Percentiles rank a stretch among this genome's conserved stretches.
Evolutionary conservation across 2,113 vertebrate species (phyloP).

Genomic region (Halichoerus grypus): DNA sequence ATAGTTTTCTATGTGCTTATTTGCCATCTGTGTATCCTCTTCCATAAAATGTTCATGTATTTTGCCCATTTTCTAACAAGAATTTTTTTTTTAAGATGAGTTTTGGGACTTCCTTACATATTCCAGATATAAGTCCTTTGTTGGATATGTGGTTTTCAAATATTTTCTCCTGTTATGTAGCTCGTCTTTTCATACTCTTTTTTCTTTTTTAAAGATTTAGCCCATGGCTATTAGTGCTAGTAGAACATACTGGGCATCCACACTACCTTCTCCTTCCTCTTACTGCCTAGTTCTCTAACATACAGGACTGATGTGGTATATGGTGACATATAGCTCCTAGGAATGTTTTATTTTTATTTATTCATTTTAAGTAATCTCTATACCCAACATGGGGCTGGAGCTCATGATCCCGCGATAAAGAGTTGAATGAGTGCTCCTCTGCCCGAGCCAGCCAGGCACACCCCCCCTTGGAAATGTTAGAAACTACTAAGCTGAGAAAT

Average conservation of each 20-base stretch:
- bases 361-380: neutral
- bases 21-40: neutral
- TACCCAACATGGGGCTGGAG: neutral
- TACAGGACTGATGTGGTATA: neutral
- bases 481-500: neutral
- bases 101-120: neutral
- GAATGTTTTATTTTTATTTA: neutral
- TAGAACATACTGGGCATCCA: no score
- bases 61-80: neutral
- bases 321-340: neutral
- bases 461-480: neutral
- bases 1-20: neutral
- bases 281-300: neutral
- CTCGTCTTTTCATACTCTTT: neutral
- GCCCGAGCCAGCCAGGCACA: neutral
- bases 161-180: neutral
- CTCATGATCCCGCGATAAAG: neutral
- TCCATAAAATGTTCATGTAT: neutral
- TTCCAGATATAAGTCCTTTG: neutral
- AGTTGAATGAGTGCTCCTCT: neutral
- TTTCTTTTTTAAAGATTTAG: neutral
- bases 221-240: no score
- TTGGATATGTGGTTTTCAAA: neutral
- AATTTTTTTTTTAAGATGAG: neutral
- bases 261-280: neutral